Evolutionary conservation across 2,113 vertebrate species (phyloP).

Genomic region (Lophura nycthemera): DNA sequence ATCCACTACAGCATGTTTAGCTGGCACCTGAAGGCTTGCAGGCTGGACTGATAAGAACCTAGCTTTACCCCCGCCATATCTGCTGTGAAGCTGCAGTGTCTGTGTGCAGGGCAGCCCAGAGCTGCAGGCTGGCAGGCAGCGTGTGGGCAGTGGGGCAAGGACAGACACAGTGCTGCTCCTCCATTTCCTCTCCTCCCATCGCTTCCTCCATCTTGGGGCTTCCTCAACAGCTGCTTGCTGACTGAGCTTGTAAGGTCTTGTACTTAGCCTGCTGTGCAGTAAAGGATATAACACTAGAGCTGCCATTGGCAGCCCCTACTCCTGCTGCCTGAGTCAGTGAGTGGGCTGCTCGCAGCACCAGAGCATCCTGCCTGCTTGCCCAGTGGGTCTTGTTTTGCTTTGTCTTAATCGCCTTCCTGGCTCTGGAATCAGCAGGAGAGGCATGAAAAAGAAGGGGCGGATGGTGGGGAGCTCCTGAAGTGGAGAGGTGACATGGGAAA

Average conservation of each 20-base stretch:
- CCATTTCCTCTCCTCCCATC: neutral
- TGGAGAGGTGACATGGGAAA: neutral
- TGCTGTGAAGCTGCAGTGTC: neutral
- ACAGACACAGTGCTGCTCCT: neutral
- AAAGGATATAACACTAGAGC: neutral
- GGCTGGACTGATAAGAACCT: neutral
- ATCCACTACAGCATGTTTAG: neutral
- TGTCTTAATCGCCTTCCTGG: neutral
- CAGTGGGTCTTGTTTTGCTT: neutral
- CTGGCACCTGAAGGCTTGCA: neutral
- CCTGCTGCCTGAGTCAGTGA: neutral
- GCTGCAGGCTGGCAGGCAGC: neutral
- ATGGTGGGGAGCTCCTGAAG: neutral
- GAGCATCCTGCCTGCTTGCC: neutral
- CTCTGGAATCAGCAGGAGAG: neutral
- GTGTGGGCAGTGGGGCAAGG: neutral
- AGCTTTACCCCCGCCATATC: neutral
- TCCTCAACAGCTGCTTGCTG: neutral
- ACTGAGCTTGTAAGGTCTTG: neutral
- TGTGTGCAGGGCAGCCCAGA: rapidly evolving
- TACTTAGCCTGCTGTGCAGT: neutral
- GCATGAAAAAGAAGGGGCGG: neutral
- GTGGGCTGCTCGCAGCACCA: rapidly evolving
- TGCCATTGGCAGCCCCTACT: neutral
- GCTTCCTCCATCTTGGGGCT: neutral